A percentile compares a stretch with the other conserved stretches of the same genome.
These are phyloP conservation scores for Latrodectus elegans DNA, from an alignment of 2,888 invertebrate genomes.

Conservation along the genomic window DNA sequence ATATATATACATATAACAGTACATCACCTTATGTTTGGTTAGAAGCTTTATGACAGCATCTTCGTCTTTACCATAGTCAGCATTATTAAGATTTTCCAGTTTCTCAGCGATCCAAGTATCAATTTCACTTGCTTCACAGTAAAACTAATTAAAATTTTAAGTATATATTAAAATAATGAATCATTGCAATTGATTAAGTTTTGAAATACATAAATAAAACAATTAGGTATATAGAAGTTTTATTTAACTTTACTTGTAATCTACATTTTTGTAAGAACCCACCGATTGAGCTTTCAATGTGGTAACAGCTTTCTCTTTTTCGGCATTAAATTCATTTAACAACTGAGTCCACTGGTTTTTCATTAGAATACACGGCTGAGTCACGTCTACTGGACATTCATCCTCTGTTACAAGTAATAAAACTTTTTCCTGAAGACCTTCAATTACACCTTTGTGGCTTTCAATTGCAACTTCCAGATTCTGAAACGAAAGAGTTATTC, in stretches of 20 bases:
- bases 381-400: slow-evolving; percentile 87
- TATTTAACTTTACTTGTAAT: not conserved
- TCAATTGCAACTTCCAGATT: slow-evolving; percentile 92
- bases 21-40: slow-evolving; percentile 86
- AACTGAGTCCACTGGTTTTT: slow-evolving; percentile 85
- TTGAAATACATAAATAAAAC: not conserved
- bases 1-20: no score
- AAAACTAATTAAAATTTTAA: slow-evolving; percentile 78
- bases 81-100: slow-evolving; percentile 85
- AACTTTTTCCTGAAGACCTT: slow-evolving; percentile 86
- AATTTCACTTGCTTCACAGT: slow-evolving; percentile 91
- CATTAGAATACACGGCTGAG: slow-evolving; percentile 82
- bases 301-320: slow-evolving; percentile 86
- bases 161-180: not conserved
- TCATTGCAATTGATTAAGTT: not conserved
- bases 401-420: slow-evolving; percentile 82
- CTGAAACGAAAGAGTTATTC: slow-evolving; percentile 76
- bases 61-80: slow-evolving; percentile 89
- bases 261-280: not conserved
- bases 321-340: slow-evolving; percentile 82
- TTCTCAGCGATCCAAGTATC: slow-evolving; percentile 95
- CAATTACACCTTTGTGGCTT: slow-evolving; percentile 88
- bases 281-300: slow-evolving; percentile 89
- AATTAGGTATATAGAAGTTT: not conserved
- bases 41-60: slow-evolving; percentile 93